Evolutionary conservation across 1,140 invertebrate species (phyloP), one percentile per base, ranked within the genome.

Genomic region (Diachasmimorpha longicaudata): DNA sequence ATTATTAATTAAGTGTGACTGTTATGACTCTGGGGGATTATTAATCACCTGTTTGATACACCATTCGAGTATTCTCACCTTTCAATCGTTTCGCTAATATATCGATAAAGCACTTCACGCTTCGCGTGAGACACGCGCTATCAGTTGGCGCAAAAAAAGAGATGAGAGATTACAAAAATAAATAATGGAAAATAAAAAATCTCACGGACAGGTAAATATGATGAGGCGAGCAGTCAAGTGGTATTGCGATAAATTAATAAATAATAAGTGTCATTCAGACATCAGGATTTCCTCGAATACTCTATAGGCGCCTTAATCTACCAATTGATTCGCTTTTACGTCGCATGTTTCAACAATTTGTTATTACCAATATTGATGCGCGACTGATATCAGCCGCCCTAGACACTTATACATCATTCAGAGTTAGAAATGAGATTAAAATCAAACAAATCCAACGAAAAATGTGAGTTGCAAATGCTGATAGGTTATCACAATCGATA

Each of bases 61-160:
- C 58, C 58, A 6, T 14, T 63, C 21, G 19, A 13, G 19, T 19
- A 25, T 63, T 25, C 11, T 63, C 58, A 63, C 58, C 70, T 66
- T 46, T 76, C 75, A 67, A 70, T 67, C 52, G 11, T 21, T 13
- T 16, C 52, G 36, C 48, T 69, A 77, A 69, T 77, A 76, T 16
- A 37, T 25, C 70, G 72, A 48, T 77, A 73, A 77, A 74, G 70
- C 2, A 74, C 73, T 77, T 77, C 72, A 77, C 52, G 76, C 74
- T 70, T 75, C 42, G 48, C 46, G 48, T 70, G 68, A 75, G 74
- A 75, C 74, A 75, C 74, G 74, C 74, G 74, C 74, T 75, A 70
- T 75, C 74, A 70, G 37, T 44, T 39, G 39, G 16, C 71, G 66
- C 63, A 68, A n/a, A 37, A 70, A 25, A 14, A 75, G n/a, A 37